These are phyloP conservation scores for Enteromius unitaeniatus DNA, from an alignment of 2,797 vertebrate species.

Conservation along the genomic window DNA sequence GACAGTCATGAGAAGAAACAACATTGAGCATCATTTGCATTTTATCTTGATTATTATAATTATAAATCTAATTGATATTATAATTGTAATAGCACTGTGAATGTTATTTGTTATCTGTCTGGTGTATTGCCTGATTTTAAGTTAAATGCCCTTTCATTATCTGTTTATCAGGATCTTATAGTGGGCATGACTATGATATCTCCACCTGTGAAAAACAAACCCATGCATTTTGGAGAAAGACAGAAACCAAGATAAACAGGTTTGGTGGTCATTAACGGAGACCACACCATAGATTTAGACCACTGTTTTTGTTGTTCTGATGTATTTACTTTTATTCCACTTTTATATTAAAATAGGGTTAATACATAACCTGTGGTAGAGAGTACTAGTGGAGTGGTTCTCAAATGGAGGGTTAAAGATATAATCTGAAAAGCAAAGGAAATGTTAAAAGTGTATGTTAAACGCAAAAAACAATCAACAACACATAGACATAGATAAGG, in stretches of 20 bases:
- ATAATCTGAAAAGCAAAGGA: not conserved
- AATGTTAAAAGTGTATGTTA: not conserved
- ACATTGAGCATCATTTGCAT: constrained; percentile 6
- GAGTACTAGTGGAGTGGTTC: constrained; percentile 1
- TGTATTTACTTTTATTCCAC: constrained; percentile 35
- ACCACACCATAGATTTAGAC: not conserved
- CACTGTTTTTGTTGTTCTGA: constrained; percentile 11
- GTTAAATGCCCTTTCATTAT: constrained; percentile 8
- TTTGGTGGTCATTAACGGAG: constrained; percentile 5
- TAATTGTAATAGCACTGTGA: constrained; percentile 74
- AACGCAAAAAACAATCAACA: not conserved
- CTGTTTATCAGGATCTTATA: not conserved
- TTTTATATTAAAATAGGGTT: not conserved
- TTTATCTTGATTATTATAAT: constrained; percentile 23
- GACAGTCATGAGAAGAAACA: not conserved
- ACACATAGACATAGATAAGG: not conserved
- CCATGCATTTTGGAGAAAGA: not conserved
- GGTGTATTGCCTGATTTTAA: constrained; percentile 61
- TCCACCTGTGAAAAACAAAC: not conserved
- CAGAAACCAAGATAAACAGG: constrained; percentile 9
- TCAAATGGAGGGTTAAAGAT: constrained; percentile 20
- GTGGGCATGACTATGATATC: not conserved
- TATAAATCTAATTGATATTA: constrained; percentile 27
- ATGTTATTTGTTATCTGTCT: constrained; percentile 74
- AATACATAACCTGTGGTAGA: constrained; percentile 1